phyloP scores from a whole-genome alignment of 2,888 invertebrate species.

The Alsophila aescularia region DNA sequence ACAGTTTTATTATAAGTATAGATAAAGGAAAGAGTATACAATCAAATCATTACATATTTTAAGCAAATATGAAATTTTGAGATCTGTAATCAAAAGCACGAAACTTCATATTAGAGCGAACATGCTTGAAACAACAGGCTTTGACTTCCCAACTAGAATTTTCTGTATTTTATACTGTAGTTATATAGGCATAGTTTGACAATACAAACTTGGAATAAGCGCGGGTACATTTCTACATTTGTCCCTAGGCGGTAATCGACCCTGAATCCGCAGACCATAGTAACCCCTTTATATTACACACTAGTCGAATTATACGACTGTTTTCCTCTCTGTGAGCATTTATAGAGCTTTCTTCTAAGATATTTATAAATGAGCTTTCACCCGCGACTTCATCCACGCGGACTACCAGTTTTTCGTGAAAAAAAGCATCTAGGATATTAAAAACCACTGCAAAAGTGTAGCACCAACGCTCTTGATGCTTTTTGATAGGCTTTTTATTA shows the following conservation, averaged over 20 bases:
- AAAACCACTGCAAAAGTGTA: no score
- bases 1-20: no score
- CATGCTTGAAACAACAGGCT: not conserved
- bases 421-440: no score
- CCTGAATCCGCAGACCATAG: not conserved
- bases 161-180: not conserved
- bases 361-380: no score
- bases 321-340: no score
- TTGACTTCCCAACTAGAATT: not conserved
- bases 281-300: not conserved
- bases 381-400: no score
- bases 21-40: no score
- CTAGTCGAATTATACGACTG: no score
- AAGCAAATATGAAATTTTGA: conserved; percentile 2
- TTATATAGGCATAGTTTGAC: not conserved
- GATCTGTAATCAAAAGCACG: conserved; percentile 1
- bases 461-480: no score
- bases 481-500: no score
- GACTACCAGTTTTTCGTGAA: no score
- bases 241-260: conserved; percentile 14
- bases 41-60: not conserved
- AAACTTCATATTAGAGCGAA: not conserved
- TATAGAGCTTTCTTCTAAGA: no score
- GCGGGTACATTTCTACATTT: conserved; percentile 8
- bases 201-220: not conserved